These are phyloP conservation scores for Brachynemurus nebulosus DNA, from an alignment of 2,888 invertebrate species.

Conservation along the genomic window DNA sequence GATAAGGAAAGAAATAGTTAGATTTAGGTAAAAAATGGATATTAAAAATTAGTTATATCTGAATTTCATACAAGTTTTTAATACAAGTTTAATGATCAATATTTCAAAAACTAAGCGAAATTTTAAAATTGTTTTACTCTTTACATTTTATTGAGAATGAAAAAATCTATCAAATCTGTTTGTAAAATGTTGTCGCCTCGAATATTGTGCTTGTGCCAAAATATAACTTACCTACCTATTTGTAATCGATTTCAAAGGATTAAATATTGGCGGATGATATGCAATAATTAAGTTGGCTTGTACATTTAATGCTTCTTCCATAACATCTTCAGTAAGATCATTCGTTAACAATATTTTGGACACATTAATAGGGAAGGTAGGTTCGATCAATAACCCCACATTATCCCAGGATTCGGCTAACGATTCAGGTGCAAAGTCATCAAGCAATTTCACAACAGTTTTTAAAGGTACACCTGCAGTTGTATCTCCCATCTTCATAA, in stretches of 20 bases:
- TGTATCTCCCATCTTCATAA: conserved; percentile 2
- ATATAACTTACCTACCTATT: conserved; percentile 45
- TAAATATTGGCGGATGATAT: conserved; percentile 94
- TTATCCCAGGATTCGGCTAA: conserved; percentile 88
- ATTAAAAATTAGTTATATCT: no score
- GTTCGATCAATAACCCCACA: conserved; percentile 82
- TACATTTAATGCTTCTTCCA: conserved; percentile 59
- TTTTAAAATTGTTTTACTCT: no score
- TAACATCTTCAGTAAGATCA: conserved; percentile 79
- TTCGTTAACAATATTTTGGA: conserved; percentile 70
- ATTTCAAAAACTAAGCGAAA: no score
- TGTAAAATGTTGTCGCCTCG: no score
- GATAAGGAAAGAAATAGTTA: no score
- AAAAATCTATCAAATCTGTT: no score
- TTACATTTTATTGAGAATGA: no score
- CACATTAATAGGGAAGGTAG: conserved; percentile 37
- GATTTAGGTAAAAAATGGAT: no score
- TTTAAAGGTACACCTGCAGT: not conserved
- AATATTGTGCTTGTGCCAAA: not conserved
- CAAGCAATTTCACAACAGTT: not conserved
- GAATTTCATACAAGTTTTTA: no score
- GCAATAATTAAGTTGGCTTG: conserved; percentile 70
- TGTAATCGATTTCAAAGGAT: conserved; percentile 64
- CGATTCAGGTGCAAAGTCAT: conserved; percentile 48
- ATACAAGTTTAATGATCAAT: no score